phyloP scores from a whole-genome alignment of 1,140 invertebrate genomes.

The Chelonus insularis region DNA sequence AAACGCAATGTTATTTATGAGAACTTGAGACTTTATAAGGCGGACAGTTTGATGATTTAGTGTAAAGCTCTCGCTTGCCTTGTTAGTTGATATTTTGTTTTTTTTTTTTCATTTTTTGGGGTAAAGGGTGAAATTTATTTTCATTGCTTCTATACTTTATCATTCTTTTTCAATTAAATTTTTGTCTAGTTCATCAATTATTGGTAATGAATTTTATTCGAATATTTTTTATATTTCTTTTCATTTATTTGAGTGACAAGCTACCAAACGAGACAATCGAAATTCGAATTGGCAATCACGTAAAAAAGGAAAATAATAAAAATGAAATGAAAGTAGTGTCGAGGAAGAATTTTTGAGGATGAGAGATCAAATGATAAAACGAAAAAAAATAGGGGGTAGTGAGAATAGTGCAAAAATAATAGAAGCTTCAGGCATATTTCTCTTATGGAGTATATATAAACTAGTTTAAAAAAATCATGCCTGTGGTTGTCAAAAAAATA shows the following conservation, averaged over 20 bases:
- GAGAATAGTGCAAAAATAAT: conserved; percentile 31
- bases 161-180: background rate
- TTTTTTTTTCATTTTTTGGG: background rate
- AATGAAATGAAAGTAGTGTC: conserved; percentile 4
- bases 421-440: conserved; percentile 20
- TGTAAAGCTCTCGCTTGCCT: background rate
- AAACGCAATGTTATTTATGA: conserved; percentile 14
- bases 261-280: conserved; percentile 4
- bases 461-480: too few species aligned
- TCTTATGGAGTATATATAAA: conserved; percentile 5
- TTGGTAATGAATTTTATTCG: background rate
- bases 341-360: conserved; percentile 7
- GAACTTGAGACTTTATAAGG: conserved; percentile 24
- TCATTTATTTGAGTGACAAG: background rate
- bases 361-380: conserved; percentile 17
- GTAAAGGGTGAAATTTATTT: background rate
- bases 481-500: conserved; percentile 19
- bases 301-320: conserved; percentile 5
- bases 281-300: conserved; percentile 6
- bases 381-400: conserved; percentile 12
- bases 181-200: background rate
- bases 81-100: conserved; percentile 6
- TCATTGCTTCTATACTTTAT: background rate
- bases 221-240: conserved; percentile 3
- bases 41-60: conserved; percentile 9